Evolutionary conservation across 2,113 vertebrate species (phyloP).

Genomic region (Brachypodius melanocephalos): DNA sequence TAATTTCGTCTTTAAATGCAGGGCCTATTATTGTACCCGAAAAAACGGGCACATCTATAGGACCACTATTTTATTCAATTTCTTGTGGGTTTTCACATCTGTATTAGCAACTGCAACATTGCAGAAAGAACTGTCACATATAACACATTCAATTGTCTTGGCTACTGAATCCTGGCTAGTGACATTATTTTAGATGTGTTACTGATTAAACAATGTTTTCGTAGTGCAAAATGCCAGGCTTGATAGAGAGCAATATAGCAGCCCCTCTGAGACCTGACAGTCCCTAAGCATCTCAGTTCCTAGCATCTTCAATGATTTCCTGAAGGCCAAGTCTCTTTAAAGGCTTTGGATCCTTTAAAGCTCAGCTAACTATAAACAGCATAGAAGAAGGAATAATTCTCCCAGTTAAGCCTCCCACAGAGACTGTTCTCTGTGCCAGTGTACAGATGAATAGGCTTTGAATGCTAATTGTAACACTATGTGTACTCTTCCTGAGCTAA

Average conservation of each 20-base stretch:
- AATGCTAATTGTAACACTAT: slow-evolving; percentile 58
- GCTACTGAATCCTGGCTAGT: background rate
- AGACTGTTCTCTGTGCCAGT: slow-evolving; percentile 31
- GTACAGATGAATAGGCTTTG: slow-evolving; percentile 57
- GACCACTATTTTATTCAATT: background rate
- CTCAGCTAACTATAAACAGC: slow-evolving; percentile 25
- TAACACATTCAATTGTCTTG: background rate
- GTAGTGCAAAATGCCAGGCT: background rate
- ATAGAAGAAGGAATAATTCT: slow-evolving; percentile 27
- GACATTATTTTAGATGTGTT: background rate
- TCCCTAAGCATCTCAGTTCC: background rate
- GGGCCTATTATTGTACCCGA: background rate
- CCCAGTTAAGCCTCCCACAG: slow-evolving; percentile 38
- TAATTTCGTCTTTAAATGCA: background rate
- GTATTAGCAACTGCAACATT: background rate
- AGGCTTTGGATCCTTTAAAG: slow-evolving; percentile 8
- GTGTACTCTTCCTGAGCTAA: slow-evolving; percentile 59
- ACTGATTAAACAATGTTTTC: background rate
- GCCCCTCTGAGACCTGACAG: background rate
- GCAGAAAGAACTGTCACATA: background rate
- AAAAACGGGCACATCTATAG: background rate
- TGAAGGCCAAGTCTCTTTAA: background rate
- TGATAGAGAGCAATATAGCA: background rate
- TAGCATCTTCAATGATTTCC: background rate
- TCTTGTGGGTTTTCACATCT: background rate